Evolutionary conservation across 2,797 vertebrate genomes (phyloP), one percentile per base, ranked within the genome.

Genomic region (Acanthornis magna): DNA sequence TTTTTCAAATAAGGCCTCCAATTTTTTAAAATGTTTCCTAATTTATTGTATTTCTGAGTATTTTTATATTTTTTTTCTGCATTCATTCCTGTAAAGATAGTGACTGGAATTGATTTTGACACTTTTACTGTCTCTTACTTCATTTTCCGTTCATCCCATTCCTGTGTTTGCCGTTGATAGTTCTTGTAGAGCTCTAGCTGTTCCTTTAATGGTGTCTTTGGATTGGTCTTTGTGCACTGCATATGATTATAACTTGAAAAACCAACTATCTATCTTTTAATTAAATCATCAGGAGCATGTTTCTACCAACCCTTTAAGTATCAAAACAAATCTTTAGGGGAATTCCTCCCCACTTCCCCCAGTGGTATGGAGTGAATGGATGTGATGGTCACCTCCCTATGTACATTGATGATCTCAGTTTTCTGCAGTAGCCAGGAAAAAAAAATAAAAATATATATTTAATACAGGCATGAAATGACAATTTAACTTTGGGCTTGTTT

Each of bases 281-380:
- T 76, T 93, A 73, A 66, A 55, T 55, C 27, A 58, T 73, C 25
- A 74, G 42, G 65, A 76, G 34, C 21, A 12, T 66, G 7, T 79
- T 78, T 73, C n/a, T 88, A 25, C 29, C 61, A 83, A 50, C 30
- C 22, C 25, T 73, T 73, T 42, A 32, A 88, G 34, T 72, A 77
- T 2, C 16, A 73, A 67, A 88, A 20, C 60, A 88, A 45, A 51
- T 78, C n/a, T 77, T 78, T 27, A 34, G 21, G 66, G 43, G 42
- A 78, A 55, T 83, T 77, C 34, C 25, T 48, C 1, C 9, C 2
- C 3, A 2, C 5, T 7, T 16, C 8, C 7, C 1, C 0, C 8
- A 4, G 21, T 19, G 11, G 1, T 50, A 25, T 13, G 13, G 29
- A 54, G 17, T 65, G 13, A 78, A 62, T 38, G 9, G 48, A 23